Conservation (phyloP, 2,797 vertebrate species). For the Dermochelys coriacea region DNA sequence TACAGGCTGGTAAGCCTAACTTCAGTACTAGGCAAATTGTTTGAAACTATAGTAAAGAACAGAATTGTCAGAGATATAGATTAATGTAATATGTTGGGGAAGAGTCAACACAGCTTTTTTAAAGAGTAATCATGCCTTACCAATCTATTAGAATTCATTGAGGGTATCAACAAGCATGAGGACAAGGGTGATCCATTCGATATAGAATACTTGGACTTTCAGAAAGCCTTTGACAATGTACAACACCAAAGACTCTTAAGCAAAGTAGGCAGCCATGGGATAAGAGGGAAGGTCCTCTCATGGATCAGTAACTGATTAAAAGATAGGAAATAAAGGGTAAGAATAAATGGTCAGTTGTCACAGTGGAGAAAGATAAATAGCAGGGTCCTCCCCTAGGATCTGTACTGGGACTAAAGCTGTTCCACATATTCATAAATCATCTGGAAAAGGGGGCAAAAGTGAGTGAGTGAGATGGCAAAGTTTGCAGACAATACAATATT, state of each 20-base stretch:
- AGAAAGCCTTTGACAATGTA: background rate
- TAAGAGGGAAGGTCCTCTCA: background rate
- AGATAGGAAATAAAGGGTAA: background rate
- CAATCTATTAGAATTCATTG: rapidly evolving
- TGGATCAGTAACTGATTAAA: background rate
- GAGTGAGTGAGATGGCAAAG: background rate
- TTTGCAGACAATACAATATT: background rate
- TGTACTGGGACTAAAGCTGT: rapidly evolving
- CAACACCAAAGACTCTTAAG: background rate
- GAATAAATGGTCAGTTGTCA: background rate
- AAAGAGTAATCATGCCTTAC: rapidly evolving
- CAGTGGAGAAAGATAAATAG: background rate
- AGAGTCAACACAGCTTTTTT: background rate
- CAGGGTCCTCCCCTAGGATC: background rate
- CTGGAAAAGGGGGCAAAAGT: background rate
- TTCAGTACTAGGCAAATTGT: background rate
- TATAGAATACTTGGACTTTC: background rate
- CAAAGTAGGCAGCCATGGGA: background rate
- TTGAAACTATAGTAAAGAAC: background rate
- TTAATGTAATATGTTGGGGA: rapidly evolving
- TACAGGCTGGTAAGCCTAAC: background rate
- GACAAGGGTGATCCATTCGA: background rate
- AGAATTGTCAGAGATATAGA: background rate
- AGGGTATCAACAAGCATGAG: background rate
- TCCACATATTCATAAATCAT: background rate